phyloP scores from a whole-genome alignment of 2,888 invertebrate species.

The Cryptus viduatorius region DNA sequence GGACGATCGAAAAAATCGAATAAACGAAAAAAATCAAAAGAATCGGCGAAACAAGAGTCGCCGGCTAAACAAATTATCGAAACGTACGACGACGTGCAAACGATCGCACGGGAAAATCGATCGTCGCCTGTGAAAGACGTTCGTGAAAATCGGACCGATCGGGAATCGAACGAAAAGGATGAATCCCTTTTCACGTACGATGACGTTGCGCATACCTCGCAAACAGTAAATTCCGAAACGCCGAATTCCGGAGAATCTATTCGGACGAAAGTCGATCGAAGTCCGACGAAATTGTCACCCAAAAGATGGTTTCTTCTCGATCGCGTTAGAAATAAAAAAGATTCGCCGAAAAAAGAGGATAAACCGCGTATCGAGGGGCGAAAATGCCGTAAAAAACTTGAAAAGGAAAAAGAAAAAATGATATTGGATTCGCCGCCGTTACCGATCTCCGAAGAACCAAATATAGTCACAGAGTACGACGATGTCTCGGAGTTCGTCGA shows the following conservation, averaged over 20 bases:
- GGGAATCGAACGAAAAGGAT: neutral
- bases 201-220: conserved; percentile 34
- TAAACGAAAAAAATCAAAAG: conserved; percentile 31
- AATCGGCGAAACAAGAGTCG: conserved; percentile 3
- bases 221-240: neutral
- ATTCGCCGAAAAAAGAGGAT: conserved; percentile 70
- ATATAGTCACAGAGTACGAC: conserved; percentile 74
- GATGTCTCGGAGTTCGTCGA: conserved; percentile 71
- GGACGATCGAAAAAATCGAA: conserved; percentile 28
- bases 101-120: conserved; percentile 23
- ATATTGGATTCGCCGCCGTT: neutral
- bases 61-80: neutral
- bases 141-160: conserved; percentile 7
- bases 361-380: conserved; percentile 43
- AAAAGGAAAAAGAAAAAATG: conserved; percentile 22
- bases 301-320: conserved; percentile 80
- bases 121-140: neutral
- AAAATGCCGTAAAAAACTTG: neutral
- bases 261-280: conserved; percentile 15
- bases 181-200: conserved; percentile 41
- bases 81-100: conserved; percentile 72
- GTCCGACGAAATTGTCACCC: conserved; percentile 53
- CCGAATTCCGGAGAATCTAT: neutral
- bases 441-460: conserved; percentile 14
- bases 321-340: conserved; percentile 75